These are phyloP conservation scores for Morelia viridis DNA, from an alignment of 2,797 vertebrate species.

Conservation along the genomic window DNA sequence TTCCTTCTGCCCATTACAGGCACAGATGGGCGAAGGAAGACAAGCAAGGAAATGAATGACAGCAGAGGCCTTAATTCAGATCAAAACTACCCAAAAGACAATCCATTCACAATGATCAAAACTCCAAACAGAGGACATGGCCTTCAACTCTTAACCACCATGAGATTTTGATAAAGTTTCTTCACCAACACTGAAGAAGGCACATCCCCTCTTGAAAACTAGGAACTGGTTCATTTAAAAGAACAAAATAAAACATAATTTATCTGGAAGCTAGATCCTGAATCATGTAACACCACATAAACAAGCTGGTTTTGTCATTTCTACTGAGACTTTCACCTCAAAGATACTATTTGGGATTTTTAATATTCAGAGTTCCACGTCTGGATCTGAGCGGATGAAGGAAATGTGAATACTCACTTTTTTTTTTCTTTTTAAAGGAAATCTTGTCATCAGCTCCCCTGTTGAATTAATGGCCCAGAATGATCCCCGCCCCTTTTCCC, in stretches of 20 bases:
- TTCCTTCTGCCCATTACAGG: too few relatives aligned
- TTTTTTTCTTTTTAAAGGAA: not conserved
- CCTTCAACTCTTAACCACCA: not conserved
- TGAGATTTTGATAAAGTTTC: not conserved
- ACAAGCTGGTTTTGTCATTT: not conserved
- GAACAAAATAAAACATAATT: too few relatives aligned
- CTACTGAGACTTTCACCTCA: not conserved
- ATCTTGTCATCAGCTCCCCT: not conserved
- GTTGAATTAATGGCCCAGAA: conserved; percentile 37
- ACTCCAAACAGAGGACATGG: not conserved
- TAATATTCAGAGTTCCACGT: not conserved
- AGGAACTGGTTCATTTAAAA: not conserved
- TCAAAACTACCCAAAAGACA: not conserved
- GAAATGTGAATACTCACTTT: not conserved
- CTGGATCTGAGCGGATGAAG: not conserved
- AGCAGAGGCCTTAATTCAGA: not conserved
- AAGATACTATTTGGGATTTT: not conserved
- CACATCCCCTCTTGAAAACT: not conserved
- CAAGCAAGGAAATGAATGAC: not conserved
- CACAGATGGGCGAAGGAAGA: not conserved
- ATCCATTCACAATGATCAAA: not conserved
- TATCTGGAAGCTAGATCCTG: not conserved
- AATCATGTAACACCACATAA: not conserved
- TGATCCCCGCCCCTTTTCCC: not conserved
- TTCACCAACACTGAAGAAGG: not conserved